Conservation (phyloP, 2,888 invertebrate genomes). For the Chaetoderma sp. region DNA sequence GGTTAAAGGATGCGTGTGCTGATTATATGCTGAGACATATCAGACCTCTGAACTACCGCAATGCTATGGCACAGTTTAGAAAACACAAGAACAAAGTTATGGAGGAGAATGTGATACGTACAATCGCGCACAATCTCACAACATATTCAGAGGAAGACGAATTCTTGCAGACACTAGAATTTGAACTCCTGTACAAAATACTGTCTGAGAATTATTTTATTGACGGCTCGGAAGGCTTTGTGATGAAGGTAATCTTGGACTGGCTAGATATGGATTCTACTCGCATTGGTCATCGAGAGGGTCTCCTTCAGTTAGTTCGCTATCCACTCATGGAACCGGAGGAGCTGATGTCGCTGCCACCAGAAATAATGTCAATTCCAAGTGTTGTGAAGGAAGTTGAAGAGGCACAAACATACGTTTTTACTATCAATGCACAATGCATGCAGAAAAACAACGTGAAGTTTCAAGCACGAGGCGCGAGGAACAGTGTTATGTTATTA, state of each 20-base stretch:
- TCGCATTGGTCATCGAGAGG: conserved; percentile 46
- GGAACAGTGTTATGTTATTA: conserved; percentile 35
- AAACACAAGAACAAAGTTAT: conserved; percentile 62
- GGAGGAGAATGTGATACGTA: conserved; percentile 55
- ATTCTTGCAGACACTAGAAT: conserved; percentile 53
- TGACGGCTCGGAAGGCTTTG: conserved; percentile 59
- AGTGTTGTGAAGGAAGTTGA: conserved; percentile 55
- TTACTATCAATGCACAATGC: conserved; percentile 56
- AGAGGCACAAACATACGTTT: conserved; percentile 56
- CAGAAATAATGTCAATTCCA: conserved; percentile 41
- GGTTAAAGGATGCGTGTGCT: conserved; percentile 60
- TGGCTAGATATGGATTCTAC: conserved; percentile 56
- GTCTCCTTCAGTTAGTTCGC: conserved; percentile 56
- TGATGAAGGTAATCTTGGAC: conserved; percentile 42
- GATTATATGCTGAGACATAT: conserved; percentile 59
- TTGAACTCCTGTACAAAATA: conserved; percentile 57
- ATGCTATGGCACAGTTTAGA: conserved; percentile 58
- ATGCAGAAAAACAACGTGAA: conserved; percentile 41
- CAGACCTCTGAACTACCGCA: conserved; percentile 57
- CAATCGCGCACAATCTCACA: conserved; percentile 56
- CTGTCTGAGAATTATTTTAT: conserved; percentile 59
- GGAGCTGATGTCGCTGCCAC: conserved; percentile 51
- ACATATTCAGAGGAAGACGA: conserved; percentile 47
- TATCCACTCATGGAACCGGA: conserved; percentile 61
- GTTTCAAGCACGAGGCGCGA: conserved; percentile 43